These are phyloP conservation scores for Entomobrya proxima DNA, from an alignment of 2,888 invertebrate species.

Conservation along the genomic window DNA sequence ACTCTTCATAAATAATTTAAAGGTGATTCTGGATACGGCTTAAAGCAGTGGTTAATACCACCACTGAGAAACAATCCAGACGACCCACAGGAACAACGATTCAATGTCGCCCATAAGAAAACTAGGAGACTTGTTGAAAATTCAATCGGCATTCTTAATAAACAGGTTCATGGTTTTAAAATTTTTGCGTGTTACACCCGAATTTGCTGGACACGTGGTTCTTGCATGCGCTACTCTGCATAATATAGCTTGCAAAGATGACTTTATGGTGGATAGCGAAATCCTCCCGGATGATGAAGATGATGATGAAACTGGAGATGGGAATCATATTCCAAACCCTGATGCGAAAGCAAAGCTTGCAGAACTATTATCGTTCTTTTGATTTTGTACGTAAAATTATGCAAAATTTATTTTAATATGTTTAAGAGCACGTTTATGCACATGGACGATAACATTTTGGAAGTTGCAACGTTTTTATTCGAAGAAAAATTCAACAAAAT, in stretches of 20 bases:
- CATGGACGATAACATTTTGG: too few relatives aligned
- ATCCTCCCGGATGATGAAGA: background rate
- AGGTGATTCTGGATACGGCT: conserved; percentile 52
- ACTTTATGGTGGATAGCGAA: background rate
- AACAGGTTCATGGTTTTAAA: conserved; percentile 40
- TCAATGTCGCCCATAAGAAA: conserved; percentile 40
- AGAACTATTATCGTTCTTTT: conserved; percentile 2
- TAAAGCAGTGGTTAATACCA: conserved; percentile 50
- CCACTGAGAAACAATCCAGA: conserved; percentile 7
- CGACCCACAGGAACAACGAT: conserved; percentile 15
- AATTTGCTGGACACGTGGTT: background rate
- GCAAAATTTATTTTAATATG: background rate
- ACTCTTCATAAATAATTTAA: background rate
- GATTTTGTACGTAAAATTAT: background rate
- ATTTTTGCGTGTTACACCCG: background rate
- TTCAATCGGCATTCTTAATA: conserved; percentile 37
- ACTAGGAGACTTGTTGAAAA: conserved; percentile 38
- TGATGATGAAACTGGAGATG: background rate
- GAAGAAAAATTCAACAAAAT: background rate
- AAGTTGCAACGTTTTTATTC: too few relatives aligned
- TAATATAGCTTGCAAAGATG: conserved; percentile 18
- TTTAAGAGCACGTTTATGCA: background rate
- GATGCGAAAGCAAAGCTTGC: background rate
- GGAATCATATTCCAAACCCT: background rate
- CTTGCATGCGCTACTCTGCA: conserved; percentile 30